A percentile compares a stretch with the other conserved stretches of the same genome.
Conservation (phyloP, 2,797 vertebrate genomes). For the Orientallactaga sibirica region DNA sequence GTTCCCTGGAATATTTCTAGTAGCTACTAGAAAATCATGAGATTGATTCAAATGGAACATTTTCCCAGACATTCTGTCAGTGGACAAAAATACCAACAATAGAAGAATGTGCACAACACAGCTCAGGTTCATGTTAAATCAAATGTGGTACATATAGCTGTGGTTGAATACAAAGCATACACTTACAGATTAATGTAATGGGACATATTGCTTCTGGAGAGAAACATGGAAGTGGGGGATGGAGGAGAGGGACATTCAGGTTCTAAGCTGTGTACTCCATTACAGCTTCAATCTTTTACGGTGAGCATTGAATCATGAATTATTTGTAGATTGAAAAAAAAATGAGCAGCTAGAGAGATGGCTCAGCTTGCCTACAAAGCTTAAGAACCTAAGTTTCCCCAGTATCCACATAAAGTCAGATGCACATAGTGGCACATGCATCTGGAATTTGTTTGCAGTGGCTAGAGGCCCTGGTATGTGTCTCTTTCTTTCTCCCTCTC, state of each 20-base stretch:
- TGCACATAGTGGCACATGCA: too few species aligned
- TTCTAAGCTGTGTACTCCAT: conserved; percentile 13
- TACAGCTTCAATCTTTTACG: conserved; percentile 11
- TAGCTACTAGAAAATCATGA: conserved; percentile 34
- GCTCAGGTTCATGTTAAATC: background rate
- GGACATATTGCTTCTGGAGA: background rate
- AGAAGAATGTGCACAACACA: background rate
- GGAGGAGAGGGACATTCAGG: background rate
- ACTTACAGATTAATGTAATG: background rate
- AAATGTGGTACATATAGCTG: background rate
- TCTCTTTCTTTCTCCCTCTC: too few species aligned
- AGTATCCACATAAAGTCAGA: too few species aligned
- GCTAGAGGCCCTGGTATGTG: too few species aligned
- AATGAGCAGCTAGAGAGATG: too few species aligned
- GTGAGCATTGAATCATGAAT: conserved; percentile 29
- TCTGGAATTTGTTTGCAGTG: too few species aligned
- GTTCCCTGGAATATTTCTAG: background rate
- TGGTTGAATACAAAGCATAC: background rate
- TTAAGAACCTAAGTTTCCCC: too few species aligned
- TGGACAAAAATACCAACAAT: conserved; percentile 7
- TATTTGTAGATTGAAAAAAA: background rate
- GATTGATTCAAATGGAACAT: background rate
- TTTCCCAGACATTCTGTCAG: conserved; percentile 10
- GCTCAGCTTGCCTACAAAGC: too few species aligned
- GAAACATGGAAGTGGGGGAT: background rate